phyloP scores from a whole-genome alignment of 2,888 invertebrate species.

The Dimorphilus gyrociliatus region DNA sequence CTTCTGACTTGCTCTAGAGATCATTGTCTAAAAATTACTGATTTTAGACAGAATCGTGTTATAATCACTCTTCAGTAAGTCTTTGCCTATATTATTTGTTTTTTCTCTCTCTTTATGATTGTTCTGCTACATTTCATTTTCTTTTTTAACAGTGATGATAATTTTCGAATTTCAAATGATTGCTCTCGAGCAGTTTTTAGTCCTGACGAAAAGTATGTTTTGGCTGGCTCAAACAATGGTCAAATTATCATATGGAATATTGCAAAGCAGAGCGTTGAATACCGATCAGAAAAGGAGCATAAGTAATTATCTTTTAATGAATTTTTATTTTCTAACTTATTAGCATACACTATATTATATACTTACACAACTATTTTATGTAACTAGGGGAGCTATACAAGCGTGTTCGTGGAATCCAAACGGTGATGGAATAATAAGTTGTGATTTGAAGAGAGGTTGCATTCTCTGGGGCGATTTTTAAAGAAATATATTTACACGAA shows the following conservation, averaged over 20 bases:
- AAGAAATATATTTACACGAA: too few relatives aligned
- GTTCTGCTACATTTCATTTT: slow-evolving; percentile 6
- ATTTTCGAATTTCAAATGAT: slow-evolving; percentile 86
- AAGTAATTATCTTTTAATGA: slow-evolving; percentile 16
- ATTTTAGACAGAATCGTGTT: slow-evolving; percentile 82
- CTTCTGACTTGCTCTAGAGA: slow-evolving; percentile 82
- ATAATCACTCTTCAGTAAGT: slow-evolving; percentile 72
- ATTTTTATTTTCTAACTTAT: not conserved
- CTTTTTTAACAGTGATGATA: slow-evolving; percentile 58
- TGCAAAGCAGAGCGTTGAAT: slow-evolving; percentile 47
- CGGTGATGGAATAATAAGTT: slow-evolving; percentile 23
- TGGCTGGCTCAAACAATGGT: slow-evolving; percentile 82
- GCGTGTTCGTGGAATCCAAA: slow-evolving; percentile 30
- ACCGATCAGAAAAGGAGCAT: slow-evolving; percentile 40
- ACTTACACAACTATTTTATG: slow-evolving; percentile 6
- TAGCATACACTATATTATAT: too few relatives aligned
- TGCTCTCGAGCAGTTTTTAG: slow-evolving; percentile 78
- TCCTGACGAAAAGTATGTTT: slow-evolving; percentile 68
- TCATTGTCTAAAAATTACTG: slow-evolving; percentile 81
- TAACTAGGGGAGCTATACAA: slow-evolving; percentile 24
- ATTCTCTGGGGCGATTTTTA: slow-evolving; percentile 26
- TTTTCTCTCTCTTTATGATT: slow-evolving; percentile 1
- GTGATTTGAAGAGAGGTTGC: slow-evolving; percentile 26
- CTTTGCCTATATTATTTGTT: not conserved
- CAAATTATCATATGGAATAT: slow-evolving; percentile 80